These are phyloP conservation scores for Peromyscus nudipes DNA, from an alignment of 2,797 vertebrate genomes.

Conservation along the genomic window DNA sequence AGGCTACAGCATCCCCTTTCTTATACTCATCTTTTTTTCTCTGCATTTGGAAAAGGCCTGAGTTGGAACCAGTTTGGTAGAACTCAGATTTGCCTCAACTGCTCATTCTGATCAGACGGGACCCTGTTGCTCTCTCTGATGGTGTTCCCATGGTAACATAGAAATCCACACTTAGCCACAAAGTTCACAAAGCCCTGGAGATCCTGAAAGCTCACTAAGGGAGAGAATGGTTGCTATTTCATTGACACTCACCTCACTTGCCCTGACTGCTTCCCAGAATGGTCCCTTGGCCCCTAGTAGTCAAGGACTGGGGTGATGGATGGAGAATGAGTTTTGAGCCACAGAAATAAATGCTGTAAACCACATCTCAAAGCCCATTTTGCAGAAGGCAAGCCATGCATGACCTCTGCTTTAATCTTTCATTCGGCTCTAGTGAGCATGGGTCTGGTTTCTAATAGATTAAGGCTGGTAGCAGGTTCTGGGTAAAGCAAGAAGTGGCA, in stretches of 20 bases:
- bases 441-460: not conserved
- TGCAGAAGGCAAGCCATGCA: not conserved
- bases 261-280: not conserved
- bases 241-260: not conserved
- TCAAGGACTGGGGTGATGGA: not conserved
- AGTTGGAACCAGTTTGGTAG: not conserved
- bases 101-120: not conserved
- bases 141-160: not conserved
- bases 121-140: not conserved
- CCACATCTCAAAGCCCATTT: not conserved
- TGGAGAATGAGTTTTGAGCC: not conserved
- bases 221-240: not conserved
- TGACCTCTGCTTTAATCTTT: not conserved
- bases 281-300: not conserved
- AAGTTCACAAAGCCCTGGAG: not conserved
- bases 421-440: conserved; percentile 30
- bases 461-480: not conserved
- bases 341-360: not conserved
- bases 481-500: not conserved
- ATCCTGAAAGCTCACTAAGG: not conserved
- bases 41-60: not conserved
- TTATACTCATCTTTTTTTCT: not conserved
- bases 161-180: not conserved
- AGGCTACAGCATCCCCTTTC: accelerated
- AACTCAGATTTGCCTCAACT: not conserved